Evolutionary conservation across 2,113 vertebrate genomes (phyloP).

Genomic region (Syngnathus floridae): DNA sequence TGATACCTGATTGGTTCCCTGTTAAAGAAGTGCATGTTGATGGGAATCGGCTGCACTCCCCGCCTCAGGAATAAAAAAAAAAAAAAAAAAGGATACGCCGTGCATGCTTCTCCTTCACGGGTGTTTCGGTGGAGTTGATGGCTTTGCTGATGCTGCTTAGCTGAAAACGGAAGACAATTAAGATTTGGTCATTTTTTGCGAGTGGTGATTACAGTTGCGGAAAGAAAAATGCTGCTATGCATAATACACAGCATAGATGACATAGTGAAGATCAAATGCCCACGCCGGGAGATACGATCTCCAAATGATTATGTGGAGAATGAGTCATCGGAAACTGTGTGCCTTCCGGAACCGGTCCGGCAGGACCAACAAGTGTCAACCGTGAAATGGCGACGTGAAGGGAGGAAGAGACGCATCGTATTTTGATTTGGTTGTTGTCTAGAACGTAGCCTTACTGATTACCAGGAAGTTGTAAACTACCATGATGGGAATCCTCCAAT

Average conservation of each 20-base stretch:
- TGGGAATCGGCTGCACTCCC: not conserved
- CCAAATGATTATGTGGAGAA: not conserved
- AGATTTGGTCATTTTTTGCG: no score
- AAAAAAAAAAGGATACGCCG: conserved; percentile 83
- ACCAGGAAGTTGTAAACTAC: no score
- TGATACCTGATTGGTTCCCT: conserved; percentile 74
- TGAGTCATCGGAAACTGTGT: not conserved
- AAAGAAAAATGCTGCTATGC: not conserved
- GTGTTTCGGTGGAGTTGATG: conserved; percentile 85
- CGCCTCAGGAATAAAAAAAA: not conserved
- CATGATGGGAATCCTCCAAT: not conserved
- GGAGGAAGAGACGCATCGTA: not conserved
- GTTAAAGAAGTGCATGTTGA: conserved; percentile 65
- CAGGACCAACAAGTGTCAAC: conserved; percentile 40
- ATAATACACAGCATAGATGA: not conserved
- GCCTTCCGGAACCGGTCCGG: conserved; percentile 26
- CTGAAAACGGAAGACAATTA: conserved; percentile 54
- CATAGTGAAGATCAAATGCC: not conserved
- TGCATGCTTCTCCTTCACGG: conserved; percentile 95
- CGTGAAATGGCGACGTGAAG: conserved; percentile 15
- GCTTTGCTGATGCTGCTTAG: conserved; percentile 97
- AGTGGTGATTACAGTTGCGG: not conserved
- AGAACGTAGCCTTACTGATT: not conserved
- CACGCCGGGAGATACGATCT: conserved; percentile 1
- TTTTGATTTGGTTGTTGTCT: not conserved